Percentiles rank a stretch among this genome's conserved stretches.
These are phyloP conservation scores for Lagorchestes hirsutus DNA, from an alignment of 2,797 vertebrate species.

Conservation along the genomic window DNA sequence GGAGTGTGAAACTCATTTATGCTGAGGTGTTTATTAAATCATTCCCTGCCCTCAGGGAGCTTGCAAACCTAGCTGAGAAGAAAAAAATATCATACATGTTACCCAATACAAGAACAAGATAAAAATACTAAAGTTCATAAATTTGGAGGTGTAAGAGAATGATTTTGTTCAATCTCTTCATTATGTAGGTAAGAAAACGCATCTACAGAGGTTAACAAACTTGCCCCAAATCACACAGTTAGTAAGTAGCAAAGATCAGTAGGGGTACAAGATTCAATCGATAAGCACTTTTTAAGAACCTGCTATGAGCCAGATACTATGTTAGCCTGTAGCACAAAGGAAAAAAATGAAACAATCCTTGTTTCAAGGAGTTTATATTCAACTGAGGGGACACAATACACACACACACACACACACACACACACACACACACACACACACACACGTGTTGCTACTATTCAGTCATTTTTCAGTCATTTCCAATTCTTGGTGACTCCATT, in stretches of 20 bases:
- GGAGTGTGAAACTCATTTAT: background rate
- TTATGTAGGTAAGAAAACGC: background rate
- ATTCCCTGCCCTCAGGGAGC: background rate
- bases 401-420: background rate
- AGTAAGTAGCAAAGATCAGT: background rate
- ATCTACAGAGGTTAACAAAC: background rate
- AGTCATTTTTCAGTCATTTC: background rate
- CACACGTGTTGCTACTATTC: background rate
- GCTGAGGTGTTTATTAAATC: background rate
- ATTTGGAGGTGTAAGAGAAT: background rate
- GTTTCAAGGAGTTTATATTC: background rate
- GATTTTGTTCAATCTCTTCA: background rate
- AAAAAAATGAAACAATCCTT: background rate
- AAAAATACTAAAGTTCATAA: background rate
- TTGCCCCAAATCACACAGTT: too few relatives aligned
- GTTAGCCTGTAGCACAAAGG: background rate
- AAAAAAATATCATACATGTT: background rate
- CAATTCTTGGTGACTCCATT: background rate
- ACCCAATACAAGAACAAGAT: background rate
- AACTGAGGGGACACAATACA: background rate
- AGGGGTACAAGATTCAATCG: background rate
- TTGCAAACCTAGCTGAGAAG: background rate
- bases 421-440: too few relatives aligned
- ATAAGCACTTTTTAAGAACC: background rate
- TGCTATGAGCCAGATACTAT: background rate